Conservation (phyloP, 1,140 invertebrate genomes). For the Drosophila neocordata region DNA sequence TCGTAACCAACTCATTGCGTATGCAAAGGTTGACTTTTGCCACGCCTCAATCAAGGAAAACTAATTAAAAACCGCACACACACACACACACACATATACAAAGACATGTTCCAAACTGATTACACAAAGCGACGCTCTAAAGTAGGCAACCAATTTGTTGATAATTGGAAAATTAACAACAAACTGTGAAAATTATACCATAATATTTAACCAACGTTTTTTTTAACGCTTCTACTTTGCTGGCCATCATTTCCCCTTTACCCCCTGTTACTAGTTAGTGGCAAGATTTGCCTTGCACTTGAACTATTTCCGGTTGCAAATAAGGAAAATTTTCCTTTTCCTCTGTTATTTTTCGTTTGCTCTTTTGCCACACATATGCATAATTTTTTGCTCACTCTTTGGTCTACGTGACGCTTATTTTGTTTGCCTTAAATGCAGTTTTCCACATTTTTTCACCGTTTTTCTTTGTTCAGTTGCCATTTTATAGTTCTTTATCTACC, state of each 20-base stretch:
- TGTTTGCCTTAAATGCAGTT: constrained; percentile 73
- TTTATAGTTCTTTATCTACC: constrained; percentile 43
- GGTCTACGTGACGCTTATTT: constrained; percentile 65
- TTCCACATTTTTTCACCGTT: constrained; percentile 16
- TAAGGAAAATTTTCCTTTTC: constrained; percentile 1
- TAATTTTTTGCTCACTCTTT: constrained; percentile 61
- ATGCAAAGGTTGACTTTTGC: constrained; percentile 53
- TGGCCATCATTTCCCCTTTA: constrained; percentile 16
- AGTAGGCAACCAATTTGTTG: neutral
- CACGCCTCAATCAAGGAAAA: constrained; percentile 46
- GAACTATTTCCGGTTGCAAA: constrained; percentile 74
- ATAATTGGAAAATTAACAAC: constrained; percentile 1
- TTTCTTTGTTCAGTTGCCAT: constrained; percentile 3
- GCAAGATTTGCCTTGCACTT: constrained; percentile 77
- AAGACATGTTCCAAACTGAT: neutral
- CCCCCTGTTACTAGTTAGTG: constrained; percentile 64
- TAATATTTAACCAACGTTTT: constrained; percentile 22
- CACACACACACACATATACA: constrained; percentile 18
- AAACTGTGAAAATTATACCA: neutral
- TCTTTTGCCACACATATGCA: constrained; percentile 54
- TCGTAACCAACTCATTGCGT: constrained; percentile 50
- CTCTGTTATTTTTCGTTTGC: constrained; percentile 1
- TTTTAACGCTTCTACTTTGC: constrained; percentile 57
- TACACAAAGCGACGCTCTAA: neutral
- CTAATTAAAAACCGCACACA: constrained; percentile 64